These are phyloP conservation scores for Hecatera dysodea DNA, from an alignment of 2,888 invertebrate genomes.

Conservation along the genomic window DNA sequence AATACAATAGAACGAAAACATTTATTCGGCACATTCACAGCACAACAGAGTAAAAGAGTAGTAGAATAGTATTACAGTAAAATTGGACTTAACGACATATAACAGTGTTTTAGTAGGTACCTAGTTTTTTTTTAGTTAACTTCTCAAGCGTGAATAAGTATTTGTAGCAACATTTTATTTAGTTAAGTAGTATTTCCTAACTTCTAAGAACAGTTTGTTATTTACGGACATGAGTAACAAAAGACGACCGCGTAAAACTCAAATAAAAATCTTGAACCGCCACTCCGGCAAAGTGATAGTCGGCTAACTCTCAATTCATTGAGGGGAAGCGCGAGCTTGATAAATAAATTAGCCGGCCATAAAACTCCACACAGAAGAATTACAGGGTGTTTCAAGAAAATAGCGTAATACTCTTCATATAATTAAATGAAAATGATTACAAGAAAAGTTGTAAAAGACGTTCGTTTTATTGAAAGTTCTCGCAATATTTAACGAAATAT, in stretches of 20 bases:
- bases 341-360: conserved; percentile 59
- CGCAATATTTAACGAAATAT: neutral
- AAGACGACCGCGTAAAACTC: conserved; percentile 28
- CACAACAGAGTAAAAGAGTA: too few species aligned
- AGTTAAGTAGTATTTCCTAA: conserved; percentile 2
- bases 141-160: too few species aligned
- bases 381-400: conserved; percentile 50
- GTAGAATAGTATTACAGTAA: too few species aligned
- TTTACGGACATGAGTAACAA: conserved; percentile 35
- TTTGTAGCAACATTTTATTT: neutral
- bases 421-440: conserved; percentile 55
- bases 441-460: conserved; percentile 17
- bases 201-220: conserved; percentile 4
- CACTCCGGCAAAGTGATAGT: conserved; percentile 51
- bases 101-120: too few species aligned
- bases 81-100: too few species aligned
- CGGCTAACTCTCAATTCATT: conserved; percentile 58
- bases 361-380: conserved; percentile 57
- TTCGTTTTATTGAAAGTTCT: conserved; percentile 34
- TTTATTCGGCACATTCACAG: too few species aligned
- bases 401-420: conserved; percentile 43
- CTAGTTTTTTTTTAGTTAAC: too few species aligned
- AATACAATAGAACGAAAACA: too few species aligned
- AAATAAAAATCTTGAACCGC: conserved; percentile 45
- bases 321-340: conserved; percentile 48